phyloP scores from a whole-genome alignment of 2,797 vertebrate genomes.

The Cryptoblepharus egeriae region DNA sequence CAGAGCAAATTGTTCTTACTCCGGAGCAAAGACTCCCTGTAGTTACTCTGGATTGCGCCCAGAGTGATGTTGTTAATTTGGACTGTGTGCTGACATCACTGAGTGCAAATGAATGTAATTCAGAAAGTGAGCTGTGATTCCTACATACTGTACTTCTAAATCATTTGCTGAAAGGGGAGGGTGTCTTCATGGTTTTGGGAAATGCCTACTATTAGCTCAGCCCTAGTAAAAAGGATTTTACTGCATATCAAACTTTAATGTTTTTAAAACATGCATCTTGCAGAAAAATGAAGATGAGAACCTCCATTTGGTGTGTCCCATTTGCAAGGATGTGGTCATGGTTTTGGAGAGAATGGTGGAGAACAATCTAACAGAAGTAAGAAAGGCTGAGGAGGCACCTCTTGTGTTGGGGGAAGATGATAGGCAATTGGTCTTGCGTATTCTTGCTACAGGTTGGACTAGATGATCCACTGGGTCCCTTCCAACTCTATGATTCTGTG shows the following conservation, averaged over 20 bases:
- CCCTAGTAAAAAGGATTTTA: not conserved
- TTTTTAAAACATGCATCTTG: not conserved
- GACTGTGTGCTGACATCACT: too few relatives aligned
- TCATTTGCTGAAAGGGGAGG: not conserved
- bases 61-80: not conserved
- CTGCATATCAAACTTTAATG: not conserved
- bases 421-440: not conserved
- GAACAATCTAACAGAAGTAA: conserved; percentile 86
- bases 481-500: too few relatives aligned
- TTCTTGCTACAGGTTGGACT: too few relatives aligned
- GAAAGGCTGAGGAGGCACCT: not conserved
- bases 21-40: too few relatives aligned
- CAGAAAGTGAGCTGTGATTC: not conserved
- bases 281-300: conserved; percentile 42
- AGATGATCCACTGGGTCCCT: too few relatives aligned
- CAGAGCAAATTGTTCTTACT: too few relatives aligned
- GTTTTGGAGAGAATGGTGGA: conserved; percentile 81
- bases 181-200: not conserved
- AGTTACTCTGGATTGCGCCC: not conserved
- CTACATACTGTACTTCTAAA: not conserved
- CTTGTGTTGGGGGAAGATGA: not conserved
- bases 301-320: conserved; percentile 73
- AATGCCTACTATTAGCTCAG: not conserved
- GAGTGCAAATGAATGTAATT: not conserved
- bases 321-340: conserved; percentile 86